These are phyloP conservation scores for Echeneis naucrates DNA, from an alignment of 2,797 vertebrate species.

Conservation along the genomic window DNA sequence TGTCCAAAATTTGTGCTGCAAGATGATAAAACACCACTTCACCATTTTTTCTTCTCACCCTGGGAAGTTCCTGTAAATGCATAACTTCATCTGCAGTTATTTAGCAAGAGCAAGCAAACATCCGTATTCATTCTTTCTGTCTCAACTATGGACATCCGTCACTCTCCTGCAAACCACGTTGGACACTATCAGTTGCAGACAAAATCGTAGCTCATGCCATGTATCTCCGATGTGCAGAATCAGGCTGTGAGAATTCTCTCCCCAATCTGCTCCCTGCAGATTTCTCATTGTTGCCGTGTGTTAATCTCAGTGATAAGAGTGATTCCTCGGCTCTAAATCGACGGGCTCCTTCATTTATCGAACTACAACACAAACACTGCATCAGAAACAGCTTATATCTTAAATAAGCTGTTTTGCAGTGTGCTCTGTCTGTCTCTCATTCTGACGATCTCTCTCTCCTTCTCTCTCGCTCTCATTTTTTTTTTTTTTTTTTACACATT, in stretches of 20 bases:
- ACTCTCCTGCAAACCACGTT: conserved; percentile 16
- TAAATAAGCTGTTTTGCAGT: conserved; percentile 57
- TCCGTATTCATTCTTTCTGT: conserved; percentile 1
- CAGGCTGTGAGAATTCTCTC: conserved; percentile 41
- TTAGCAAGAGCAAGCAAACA: background rate
- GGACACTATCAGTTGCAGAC: conserved; percentile 21
- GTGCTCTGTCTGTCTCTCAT: conserved; percentile 18
- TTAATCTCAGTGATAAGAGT: conserved; percentile 69
- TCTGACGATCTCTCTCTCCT: background rate
- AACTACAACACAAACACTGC: conserved; percentile 52
- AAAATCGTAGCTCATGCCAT: conserved; percentile 22
- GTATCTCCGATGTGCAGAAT: conserved; percentile 45
- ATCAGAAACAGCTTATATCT: conserved; percentile 56
- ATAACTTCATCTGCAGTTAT: conserved; percentile 13
- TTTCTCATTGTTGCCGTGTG: conserved; percentile 56
- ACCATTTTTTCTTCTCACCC: too few relatives aligned
- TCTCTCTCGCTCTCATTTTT: too few relatives aligned
- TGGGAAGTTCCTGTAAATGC: too few relatives aligned
- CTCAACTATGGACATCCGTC: conserved; percentile 2
- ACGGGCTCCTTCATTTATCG: conserved; percentile 63
- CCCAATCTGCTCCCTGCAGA: conserved; percentile 49
- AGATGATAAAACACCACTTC: too few relatives aligned
- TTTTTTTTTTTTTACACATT: background rate
- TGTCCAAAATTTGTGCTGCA: too few relatives aligned
- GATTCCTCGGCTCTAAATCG: conserved; percentile 48